Base-by-base conservation (phyloP, 1,140 invertebrate genomes). In the Apis mellifera region DNA sequence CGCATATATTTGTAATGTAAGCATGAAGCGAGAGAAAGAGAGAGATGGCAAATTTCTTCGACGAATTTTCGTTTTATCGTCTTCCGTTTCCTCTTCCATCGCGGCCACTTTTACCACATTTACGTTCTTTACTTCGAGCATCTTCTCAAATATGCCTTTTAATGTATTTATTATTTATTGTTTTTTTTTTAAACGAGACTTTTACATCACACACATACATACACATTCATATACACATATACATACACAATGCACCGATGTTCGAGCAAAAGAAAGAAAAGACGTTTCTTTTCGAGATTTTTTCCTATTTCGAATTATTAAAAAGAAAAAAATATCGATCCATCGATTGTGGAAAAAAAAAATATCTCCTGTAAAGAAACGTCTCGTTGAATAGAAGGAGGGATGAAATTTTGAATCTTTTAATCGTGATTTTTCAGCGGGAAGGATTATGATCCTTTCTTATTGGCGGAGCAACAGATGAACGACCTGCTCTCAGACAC, bases 381-480 rank as follows among this genome's bases (percentile, higher is more conserved):
- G 17, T 59, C 55, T 59, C 11, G 1, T 55, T 26, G 50, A 1
- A n/a, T 9, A 9, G 9, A 8, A 26, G 17, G 21, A 65, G 1
- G 54, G 32, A 72, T 48, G 9, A 21, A 21, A 64, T 60, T 71
- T 42, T 42, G 32, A 26, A 57, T 66, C 26, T 21, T 7, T 54
- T 72, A 7, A 48, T 50, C 23, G 13, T 65, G 60, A 42, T 26
- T 89, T n/a, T 94, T 72, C 90, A 95, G 95, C 71, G 94, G 94
- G 59, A 92, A 94, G 73, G 93, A 94, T 32, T 96, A 96, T 91
- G 95, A 97, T 91, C 96, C 96, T 57, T 96, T 96, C 91, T 89
- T 95, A 54, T 94, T 95, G 80, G 96, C 96, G 5, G 96, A 96
- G 86, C 94, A 95, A n/a, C 96, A 97, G 91, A 94, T 97, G 89